A percentile compares a stretch with the other conserved stretches of the same genome.
Evolutionary conservation across 2,888 invertebrate genomes (phyloP).

Genomic region (Nomada fabriciana): DNA sequence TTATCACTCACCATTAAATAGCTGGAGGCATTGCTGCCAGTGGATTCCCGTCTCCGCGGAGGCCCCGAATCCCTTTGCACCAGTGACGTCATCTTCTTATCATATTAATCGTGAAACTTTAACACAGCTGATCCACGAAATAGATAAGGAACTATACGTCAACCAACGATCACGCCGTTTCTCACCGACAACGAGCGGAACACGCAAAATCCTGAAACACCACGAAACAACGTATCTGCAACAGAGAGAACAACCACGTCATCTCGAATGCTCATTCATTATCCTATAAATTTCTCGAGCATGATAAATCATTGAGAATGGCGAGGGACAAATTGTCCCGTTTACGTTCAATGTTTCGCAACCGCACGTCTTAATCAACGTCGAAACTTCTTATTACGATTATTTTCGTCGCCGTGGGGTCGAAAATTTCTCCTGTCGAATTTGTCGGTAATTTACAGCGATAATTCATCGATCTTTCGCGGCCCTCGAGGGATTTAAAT

Average conservation of each 20-base stretch:
- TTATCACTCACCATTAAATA: constrained; percentile 78
- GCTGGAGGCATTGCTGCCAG: constrained; percentile 81
- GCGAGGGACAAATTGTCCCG: background rate
- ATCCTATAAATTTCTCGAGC: background rate
- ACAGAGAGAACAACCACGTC: constrained; percentile 14
- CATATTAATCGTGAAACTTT: constrained; percentile 73
- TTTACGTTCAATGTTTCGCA: background rate
- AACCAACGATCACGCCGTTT: background rate
- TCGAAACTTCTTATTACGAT: constrained; percentile 11
- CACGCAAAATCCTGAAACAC: constrained; percentile 11
- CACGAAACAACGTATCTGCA: constrained; percentile 31
- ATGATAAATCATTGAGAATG: background rate
- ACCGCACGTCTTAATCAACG: background rate
- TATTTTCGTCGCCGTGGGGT: constrained; percentile 7
- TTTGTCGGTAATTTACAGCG: constrained; percentile 56
- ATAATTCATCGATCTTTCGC: constrained; percentile 47
- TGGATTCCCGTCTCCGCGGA: constrained; percentile 80
- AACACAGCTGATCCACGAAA: constrained; percentile 37
- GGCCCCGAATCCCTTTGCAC: constrained; percentile 78
- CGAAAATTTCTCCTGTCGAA: constrained; percentile 37
- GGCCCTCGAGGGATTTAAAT: constrained; percentile 52
- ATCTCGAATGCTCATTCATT: background rate
- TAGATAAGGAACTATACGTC: constrained; percentile 45
- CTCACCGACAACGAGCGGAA: background rate
- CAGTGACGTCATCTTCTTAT: constrained; percentile 80